A percentile compares a stretch with the other conserved stretches of the same genome.
phyloP scores from a whole-genome alignment of 2,797 vertebrate genomes.

The Staurois parvus region DNA sequence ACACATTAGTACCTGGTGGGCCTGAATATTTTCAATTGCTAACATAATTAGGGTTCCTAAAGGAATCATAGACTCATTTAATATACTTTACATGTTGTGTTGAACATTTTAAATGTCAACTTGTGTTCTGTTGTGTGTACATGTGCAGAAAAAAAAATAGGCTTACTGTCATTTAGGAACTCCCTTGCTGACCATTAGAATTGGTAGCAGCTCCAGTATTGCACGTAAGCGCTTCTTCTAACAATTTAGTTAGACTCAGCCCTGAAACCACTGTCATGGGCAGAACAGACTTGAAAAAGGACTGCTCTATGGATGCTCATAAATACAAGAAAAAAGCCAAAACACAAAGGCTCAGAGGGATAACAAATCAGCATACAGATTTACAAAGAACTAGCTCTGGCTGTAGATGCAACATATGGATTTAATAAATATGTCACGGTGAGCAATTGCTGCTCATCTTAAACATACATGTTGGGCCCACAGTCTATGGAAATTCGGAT shows the following conservation, averaged over 20 bases:
- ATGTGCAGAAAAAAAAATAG: background rate
- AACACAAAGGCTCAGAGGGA: slow-evolving; percentile 31
- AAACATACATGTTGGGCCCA: slow-evolving; percentile 40
- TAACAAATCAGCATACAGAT: slow-evolving; percentile 26
- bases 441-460: slow-evolving; percentile 30
- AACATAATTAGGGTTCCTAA: background rate
- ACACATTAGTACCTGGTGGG: background rate
- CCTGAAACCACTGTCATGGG: slow-evolving; percentile 11
- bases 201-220: background rate
- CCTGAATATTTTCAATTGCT: background rate
- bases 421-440: slow-evolving; percentile 57
- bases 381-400: slow-evolving; percentile 3
- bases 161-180: background rate
- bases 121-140: background rate
- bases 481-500: slow-evolving; percentile 19
- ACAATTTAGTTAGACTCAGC: background rate
- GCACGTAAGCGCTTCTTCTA: background rate
- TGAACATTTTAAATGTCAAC: background rate
- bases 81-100: background rate
- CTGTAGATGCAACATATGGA: slow-evolving; percentile 25
- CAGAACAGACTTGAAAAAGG: slow-evolving; percentile 21
- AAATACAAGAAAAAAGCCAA: slow-evolving; percentile 42
- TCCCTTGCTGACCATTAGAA: slow-evolving; percentile 12
- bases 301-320: slow-evolving; percentile 18
- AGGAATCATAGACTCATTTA: background rate